Conservation (phyloP, 2,113 vertebrate genomes). For the Odontophorus gujanensis region DNA sequence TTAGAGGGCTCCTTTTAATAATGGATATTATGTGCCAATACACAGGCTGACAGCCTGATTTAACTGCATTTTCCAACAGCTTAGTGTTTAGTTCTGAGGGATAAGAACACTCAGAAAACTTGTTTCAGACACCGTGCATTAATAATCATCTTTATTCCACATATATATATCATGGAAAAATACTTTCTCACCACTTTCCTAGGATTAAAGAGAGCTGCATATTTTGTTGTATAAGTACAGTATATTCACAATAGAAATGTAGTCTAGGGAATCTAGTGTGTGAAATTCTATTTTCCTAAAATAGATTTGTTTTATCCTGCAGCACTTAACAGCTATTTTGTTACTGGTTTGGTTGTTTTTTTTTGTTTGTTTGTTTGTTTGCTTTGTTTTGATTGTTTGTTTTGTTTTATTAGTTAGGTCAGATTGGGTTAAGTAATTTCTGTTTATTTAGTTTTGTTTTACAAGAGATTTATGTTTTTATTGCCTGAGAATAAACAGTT, state of each 20-base stretch:
- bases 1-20: not conserved
- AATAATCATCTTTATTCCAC: not conserved
- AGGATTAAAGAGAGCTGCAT: not conserved
- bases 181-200: not conserved
- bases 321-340: not conserved
- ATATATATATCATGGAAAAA: not conserved
- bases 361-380: not conserved
- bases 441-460: not conserved
- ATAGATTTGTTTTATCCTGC: not conserved
- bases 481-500: not conserved
- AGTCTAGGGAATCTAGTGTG: not conserved
- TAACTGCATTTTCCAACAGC: not conserved
- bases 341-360: not conserved
- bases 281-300: not conserved
- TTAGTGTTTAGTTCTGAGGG: not conserved
- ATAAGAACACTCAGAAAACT: not conserved
- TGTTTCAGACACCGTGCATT: not conserved
- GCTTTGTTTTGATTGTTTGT: not conserved
- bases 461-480: not conserved
- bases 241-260: rapidly evolving
- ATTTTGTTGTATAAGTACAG: not conserved
- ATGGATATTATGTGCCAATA: not conserved
- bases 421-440: not conserved
- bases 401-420: too few species aligned
- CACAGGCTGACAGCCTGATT: not conserved